Evolutionary conservation across 2,113 vertebrate species (phyloP).

Genomic region (Calidris pygmaea): DNA sequence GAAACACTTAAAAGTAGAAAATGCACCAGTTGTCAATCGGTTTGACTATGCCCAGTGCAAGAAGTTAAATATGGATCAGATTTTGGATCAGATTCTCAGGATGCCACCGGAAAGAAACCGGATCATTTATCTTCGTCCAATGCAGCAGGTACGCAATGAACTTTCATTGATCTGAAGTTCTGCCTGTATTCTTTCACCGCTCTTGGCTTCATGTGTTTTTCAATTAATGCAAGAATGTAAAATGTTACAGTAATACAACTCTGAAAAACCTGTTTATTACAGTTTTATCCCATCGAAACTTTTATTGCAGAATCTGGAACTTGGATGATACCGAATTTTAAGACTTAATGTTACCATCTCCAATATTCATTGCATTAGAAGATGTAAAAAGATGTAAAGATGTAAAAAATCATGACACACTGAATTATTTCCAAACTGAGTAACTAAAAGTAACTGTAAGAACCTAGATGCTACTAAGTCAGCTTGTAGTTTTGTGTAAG

Average conservation of each 20-base stretch:
- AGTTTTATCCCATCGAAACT: background rate
- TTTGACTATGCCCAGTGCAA: constrained; percentile 98
- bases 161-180: background rate
- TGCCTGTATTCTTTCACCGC: background rate
- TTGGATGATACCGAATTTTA: background rate
- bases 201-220: background rate
- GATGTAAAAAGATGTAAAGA: no score
- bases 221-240: background rate
- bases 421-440: background rate
- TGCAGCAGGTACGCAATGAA: constrained; percentile 87
- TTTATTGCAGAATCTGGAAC: background rate
- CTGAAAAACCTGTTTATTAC: background rate
- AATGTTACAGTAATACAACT: fast-evolving
- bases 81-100: constrained; percentile 93
- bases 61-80: constrained; percentile 96
- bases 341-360: background rate
- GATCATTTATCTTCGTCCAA: constrained; percentile 96
- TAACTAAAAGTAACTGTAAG: background rate
- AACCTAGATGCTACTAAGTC: background rate
- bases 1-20: constrained; percentile 91
- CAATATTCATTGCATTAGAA: background rate
- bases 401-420: background rate
- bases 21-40: constrained; percentile 92
- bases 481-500: background rate
- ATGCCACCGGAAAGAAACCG: constrained; percentile 96